Evolutionary conservation across 2,113 vertebrate genomes (phyloP).

Genomic region (Gulo gulo): DNA sequence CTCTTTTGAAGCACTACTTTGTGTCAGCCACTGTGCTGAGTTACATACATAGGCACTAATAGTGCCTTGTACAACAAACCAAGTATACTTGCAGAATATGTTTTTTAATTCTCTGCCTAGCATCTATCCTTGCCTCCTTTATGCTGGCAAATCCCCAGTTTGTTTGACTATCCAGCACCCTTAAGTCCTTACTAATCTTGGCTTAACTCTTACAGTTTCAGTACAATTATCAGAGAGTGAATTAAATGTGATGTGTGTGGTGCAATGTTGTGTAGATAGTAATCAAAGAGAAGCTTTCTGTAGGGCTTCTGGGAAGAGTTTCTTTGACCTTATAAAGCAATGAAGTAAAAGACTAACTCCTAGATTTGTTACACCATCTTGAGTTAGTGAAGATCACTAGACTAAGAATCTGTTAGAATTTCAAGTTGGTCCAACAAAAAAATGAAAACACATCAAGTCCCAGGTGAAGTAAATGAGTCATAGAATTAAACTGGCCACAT

Average conservation of each 20-base stretch:
- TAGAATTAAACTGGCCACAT: not conserved
- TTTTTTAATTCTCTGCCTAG: not conserved
- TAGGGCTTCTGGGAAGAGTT: not conserved
- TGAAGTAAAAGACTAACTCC: not conserved
- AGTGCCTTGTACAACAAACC: not conserved
- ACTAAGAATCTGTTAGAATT: not conserved
- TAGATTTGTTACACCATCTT: not conserved
- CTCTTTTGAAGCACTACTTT: not conserved
- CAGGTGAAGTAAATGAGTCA: not conserved
- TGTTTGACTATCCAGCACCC: not conserved
- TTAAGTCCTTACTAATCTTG: not conserved
- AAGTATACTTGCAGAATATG: not conserved
- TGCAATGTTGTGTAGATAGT: not conserved
- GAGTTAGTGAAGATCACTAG: not conserved
- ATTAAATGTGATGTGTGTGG: not conserved
- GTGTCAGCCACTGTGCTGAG: not conserved
- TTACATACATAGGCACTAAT: not conserved
- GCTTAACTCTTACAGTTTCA: not conserved
- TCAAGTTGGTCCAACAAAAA: not conserved
- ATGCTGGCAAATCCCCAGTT: not conserved
- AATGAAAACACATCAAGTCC: not conserved
- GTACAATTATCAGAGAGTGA: not conserved
- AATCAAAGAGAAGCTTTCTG: not conserved
- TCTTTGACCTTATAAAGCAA: not conserved
- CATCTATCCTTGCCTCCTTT: not conserved